phyloP scores from a whole-genome alignment of 1,140 invertebrate genomes.

The Helicoverpa zea region DNA sequence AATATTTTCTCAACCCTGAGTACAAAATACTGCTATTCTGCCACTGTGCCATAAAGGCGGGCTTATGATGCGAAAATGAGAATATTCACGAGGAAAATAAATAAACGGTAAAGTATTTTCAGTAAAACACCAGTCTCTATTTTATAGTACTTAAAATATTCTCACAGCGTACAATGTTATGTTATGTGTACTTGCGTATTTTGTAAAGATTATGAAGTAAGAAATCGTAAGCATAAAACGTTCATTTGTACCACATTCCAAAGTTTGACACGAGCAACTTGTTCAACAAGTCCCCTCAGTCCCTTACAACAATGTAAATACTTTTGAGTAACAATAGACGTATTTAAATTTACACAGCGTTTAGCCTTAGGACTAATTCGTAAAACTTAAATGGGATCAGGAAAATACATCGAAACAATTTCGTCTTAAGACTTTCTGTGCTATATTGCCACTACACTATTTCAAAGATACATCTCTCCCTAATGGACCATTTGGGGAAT shows the following conservation, averaged over 20 bases:
- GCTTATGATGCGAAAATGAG: too few relatives aligned
- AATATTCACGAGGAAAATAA: not conserved
- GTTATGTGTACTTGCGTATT: not conserved
- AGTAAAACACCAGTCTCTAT: too few relatives aligned
- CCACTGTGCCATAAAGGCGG: not conserved
- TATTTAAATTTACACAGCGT: slow-evolving; percentile 36
- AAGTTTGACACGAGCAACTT: slow-evolving; percentile 12
- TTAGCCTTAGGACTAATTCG: slow-evolving; percentile 30
- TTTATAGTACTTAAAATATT: too few relatives aligned
- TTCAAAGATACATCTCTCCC: slow-evolving; percentile 18
- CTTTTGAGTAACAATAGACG: slow-evolving; percentile 41
- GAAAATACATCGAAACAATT: slow-evolving; percentile 50
- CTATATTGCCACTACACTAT: slow-evolving; percentile 13
- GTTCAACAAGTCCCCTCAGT: not conserved
- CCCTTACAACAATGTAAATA: slow-evolving; percentile 30
- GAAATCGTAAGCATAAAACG: not conserved
- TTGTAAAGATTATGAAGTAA: not conserved
- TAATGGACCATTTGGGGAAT: slow-evolving; percentile 9
- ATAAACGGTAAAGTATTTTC: not conserved
- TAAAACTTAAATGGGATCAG: slow-evolving; percentile 47
- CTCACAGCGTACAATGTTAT: not conserved
- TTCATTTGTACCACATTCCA: slow-evolving; percentile 8
- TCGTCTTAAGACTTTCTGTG: slow-evolving; percentile 38
- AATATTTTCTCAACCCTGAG: not conserved
- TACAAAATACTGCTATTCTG: slow-evolving; percentile 9